phyloP scores from a whole-genome alignment of 2,888 invertebrate species.

The Amblyjoppa proteus region DNA sequence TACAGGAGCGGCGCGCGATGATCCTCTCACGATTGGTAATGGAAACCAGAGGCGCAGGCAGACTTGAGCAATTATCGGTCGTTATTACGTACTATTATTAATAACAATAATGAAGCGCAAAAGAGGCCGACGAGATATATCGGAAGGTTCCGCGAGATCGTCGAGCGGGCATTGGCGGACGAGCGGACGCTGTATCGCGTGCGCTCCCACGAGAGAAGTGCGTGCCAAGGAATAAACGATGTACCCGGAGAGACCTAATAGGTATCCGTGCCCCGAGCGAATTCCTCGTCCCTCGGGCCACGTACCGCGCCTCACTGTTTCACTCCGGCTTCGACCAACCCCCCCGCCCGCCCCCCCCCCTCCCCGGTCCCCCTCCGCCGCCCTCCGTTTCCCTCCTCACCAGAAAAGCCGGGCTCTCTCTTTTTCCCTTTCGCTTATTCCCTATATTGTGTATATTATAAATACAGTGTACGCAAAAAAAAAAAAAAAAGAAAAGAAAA shows the following conservation, averaged over 20 bases:
- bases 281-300: conserved; percentile 77
- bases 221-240: conserved; percentile 83
- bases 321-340: conserved; percentile 40
- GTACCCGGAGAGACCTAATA: conserved; percentile 81
- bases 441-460: conserved; percentile 36
- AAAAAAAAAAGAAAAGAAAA: conserved; percentile 71
- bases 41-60: conserved; percentile 83
- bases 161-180: conserved; percentile 56
- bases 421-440: conserved; percentile 64
- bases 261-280: conserved; percentile 83
- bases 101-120: conserved; percentile 83
- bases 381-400: conserved; percentile 24
- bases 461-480: conserved; percentile 11
- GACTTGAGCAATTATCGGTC: conserved; percentile 84
- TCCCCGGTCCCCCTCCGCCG: conserved; percentile 17
- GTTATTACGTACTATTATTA: conserved; percentile 82
- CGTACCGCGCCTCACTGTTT: conserved; percentile 47
- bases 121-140: conserved; percentile 55
- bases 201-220: conserved; percentile 85
- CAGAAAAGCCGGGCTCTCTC: conserved; percentile 40
- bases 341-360: conserved; percentile 6
- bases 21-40: conserved; percentile 72
- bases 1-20: conserved; percentile 26
- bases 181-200: conserved; percentile 79
- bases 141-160: conserved; percentile 4